phyloP scores from a whole-genome alignment of 2,888 invertebrate genomes.

The Trissolcus brochymenae region DNA sequence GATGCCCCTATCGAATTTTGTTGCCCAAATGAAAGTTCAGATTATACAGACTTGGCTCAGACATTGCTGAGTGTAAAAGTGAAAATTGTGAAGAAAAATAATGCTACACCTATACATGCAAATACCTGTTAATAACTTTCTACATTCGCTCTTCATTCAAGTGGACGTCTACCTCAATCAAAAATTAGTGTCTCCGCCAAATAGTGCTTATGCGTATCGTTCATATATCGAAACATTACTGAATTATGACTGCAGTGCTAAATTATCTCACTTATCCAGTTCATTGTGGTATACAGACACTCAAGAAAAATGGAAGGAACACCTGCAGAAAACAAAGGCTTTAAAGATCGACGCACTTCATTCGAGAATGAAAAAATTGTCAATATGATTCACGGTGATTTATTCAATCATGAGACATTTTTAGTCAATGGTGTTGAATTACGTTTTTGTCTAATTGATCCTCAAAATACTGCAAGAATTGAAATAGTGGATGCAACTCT shows the following conservation, averaged over 20 bases:
- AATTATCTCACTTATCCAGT: conserved; percentile 56
- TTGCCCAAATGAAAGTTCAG: conserved; percentile 58
- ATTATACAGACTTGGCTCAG: conserved; percentile 61
- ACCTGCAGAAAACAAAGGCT: background rate
- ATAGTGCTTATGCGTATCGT: conserved; percentile 61
- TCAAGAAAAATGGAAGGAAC: conserved; percentile 19
- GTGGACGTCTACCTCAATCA: conserved; percentile 63
- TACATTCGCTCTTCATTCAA: conserved; percentile 58
- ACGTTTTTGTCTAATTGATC: background rate
- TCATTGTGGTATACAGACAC: conserved; percentile 41
- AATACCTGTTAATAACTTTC: conserved; percentile 13
- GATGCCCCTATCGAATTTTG: conserved; percentile 62
- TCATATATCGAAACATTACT: conserved; percentile 62
- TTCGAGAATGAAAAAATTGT: background rate
- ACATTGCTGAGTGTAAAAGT: conserved; percentile 57
- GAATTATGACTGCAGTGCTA: conserved; percentile 54
- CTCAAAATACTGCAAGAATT: background rate
- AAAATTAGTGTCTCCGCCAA: conserved; percentile 60
- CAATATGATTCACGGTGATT: conserved; percentile 42
- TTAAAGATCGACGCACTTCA: background rate
- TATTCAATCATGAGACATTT: conserved; percentile 60
- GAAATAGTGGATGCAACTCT: conserved; percentile 42
- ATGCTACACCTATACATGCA: conserved; percentile 12
- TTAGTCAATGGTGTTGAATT: conserved; percentile 56
- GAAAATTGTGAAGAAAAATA: background rate